A percentile compares a stretch with the other conserved stretches of the same genome.
phyloP scores from a whole-genome alignment of 2,797 vertebrate species.

The Macropus fuliginosus region DNA sequence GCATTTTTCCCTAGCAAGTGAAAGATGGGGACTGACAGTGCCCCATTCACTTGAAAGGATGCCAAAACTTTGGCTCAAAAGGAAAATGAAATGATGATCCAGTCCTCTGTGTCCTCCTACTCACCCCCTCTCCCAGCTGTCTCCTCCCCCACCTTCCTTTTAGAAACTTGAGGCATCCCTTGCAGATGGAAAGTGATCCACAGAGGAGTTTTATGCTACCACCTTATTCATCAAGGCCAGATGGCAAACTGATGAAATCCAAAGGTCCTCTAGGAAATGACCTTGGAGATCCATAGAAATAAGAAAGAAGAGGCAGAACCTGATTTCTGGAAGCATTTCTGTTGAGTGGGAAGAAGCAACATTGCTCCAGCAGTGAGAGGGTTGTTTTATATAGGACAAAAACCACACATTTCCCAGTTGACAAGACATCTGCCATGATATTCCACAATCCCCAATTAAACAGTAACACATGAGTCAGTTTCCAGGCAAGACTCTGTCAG shows the following conservation, averaged over 20 bases:
- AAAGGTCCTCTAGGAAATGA: conserved; percentile 66
- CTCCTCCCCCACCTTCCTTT: conserved; percentile 20
- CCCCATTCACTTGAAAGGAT: conserved; percentile 63
- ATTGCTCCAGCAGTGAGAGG: not conserved
- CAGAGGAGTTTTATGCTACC: conserved; percentile 47
- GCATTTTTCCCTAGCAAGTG: conserved; percentile 33
- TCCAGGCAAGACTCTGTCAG: conserved; percentile 35
- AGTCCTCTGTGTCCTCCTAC: conserved; percentile 2
- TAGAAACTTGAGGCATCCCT: not conserved
- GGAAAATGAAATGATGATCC: conserved; percentile 46
- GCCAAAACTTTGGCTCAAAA: conserved; percentile 41
- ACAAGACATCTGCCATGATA: conserved; percentile 62
- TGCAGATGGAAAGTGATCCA: conserved; percentile 34
- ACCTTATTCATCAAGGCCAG: conserved; percentile 65
- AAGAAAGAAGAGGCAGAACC: conserved; percentile 17
- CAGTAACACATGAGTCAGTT: conserved; percentile 59
- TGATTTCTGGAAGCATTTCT: conserved; percentile 31
- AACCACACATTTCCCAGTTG: conserved; percentile 28
- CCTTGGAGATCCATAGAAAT: conserved; percentile 63
- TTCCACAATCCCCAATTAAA: conserved; percentile 47
- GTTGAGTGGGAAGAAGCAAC: conserved; percentile 37
- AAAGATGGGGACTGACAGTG: not conserved
- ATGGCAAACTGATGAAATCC: conserved; percentile 61
- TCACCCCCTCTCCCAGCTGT: not conserved
- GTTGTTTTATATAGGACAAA: conserved; percentile 39